A percentile compares a stretch with the other conserved stretches of the same genome.
Conservation (phyloP, 2,113 vertebrate species). For the Rousettus leschenaultii region DNA sequence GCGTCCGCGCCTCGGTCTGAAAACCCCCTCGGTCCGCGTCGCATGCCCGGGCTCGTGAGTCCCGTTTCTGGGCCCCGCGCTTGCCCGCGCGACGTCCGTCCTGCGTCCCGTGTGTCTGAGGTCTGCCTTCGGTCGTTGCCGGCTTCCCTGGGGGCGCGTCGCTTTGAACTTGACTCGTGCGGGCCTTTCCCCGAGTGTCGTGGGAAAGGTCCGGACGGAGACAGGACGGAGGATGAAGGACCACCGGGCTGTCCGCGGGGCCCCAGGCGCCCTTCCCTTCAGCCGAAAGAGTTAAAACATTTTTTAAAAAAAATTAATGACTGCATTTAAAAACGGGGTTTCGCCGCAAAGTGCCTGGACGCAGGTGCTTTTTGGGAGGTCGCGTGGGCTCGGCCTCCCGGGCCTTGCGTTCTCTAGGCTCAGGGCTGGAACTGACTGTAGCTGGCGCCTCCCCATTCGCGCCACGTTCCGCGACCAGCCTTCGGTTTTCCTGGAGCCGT, state of each 20-base stretch:
- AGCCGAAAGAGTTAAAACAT: not conserved
- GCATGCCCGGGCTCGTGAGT: no score
- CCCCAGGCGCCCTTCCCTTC: not conserved
- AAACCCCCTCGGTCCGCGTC: no score
- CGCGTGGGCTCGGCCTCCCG: no score
- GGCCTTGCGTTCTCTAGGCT: not conserved
- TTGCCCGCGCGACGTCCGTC: not conserved
- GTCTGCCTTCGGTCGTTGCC: not conserved
- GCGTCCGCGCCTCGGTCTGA: not conserved
- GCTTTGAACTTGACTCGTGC: not conserved
- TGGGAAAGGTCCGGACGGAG: not conserved
- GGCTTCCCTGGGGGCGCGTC: not conserved
- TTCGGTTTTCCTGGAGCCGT: not conserved
- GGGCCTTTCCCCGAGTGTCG: not conserved
- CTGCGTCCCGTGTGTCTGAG: not conserved
- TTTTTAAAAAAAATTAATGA: not conserved
- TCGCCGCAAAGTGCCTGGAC: not conserved
- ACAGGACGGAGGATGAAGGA: not conserved
- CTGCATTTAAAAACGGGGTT: not conserved
- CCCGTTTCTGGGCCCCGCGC: not conserved
- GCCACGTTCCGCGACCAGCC: not conserved
- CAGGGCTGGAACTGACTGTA: not conserved
- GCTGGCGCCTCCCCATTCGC: fast-evolving
- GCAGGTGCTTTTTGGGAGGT: not conserved
- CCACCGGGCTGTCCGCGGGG: not conserved